Base-by-base conservation (phyloP, 2,113 vertebrate genomes). In the Ursus arctos region DNA sequence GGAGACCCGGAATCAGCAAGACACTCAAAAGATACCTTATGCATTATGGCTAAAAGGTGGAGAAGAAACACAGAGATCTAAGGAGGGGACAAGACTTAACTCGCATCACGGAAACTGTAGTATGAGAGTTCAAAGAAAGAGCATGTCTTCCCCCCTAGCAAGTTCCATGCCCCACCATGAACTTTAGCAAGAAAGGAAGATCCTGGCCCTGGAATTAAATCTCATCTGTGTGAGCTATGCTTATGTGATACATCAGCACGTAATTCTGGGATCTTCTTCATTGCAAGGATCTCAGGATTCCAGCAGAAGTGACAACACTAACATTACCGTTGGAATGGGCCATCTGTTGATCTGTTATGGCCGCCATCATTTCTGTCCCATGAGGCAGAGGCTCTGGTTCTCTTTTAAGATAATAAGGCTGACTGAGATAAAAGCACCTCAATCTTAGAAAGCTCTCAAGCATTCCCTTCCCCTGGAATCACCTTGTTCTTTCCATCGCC, bases 271-370 rank as follows among this genome's bases (percentile, higher is more conserved):
- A 18, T 9, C 89, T 53, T 81, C 43, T 16, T 83, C 1, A 5
- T 4, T 53, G 13, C 16, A 26, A 40, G 7, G 7, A 15, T 51
- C 83, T 51, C 47, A 67, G 79, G 33, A 79, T 76, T 81, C 36
- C 19, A n/a, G 26, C 26, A 22, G 33, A 51, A 53, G 7, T 31
- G 76, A 22, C n/a, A 36, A 4, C 26, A 16, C 13, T 31, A 24
- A 6, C 21, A 2, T 8, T 28, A 47, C 22, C 4, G 14, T 2
- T 0, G 1, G 4, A 18, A 51, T 24, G 18, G 21, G 14, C 18
- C 76, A 7, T 15, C 31, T 49, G 14, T 24, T 14, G 43, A 21
- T 43, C 57, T 31, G 3, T 26, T 61, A 11, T 28, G 77, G 63
- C 55, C 15, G 0, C 69, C 16, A 5, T 89, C 13, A 3, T 18